These are phyloP conservation scores for Caretta caretta DNA, from an alignment of 2,113 vertebrate genomes.

Conservation along the genomic window DNA sequence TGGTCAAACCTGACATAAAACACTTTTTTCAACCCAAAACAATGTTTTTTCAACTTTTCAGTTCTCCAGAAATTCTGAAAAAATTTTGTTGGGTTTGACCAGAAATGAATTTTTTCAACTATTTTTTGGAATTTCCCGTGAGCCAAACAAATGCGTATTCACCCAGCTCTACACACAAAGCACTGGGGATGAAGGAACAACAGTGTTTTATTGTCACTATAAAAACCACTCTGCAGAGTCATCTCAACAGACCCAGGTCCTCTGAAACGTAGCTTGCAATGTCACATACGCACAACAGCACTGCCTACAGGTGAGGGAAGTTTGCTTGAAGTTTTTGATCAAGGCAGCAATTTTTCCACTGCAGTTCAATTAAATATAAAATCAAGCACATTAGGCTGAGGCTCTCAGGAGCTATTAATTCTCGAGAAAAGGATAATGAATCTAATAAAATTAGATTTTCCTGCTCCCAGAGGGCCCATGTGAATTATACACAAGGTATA, in stretches of 20 bases:
- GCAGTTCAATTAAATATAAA: background rate
- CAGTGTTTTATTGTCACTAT: background rate
- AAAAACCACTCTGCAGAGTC: background rate
- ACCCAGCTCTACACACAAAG: background rate
- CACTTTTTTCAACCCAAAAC: background rate
- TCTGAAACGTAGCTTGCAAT: background rate
- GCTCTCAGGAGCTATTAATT: slow-evolving; percentile 26
- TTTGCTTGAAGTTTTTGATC: background rate
- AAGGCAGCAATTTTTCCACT: background rate
- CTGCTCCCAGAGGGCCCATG: background rate
- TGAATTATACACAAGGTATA: background rate
- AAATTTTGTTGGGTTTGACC: background rate
- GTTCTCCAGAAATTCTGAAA: background rate
- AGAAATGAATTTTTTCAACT: background rate
- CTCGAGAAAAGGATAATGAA: slow-evolving; percentile 30
- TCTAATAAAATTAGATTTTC: background rate
- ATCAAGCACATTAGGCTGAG: background rate
- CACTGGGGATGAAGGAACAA: background rate
- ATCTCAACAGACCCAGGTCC: background rate
- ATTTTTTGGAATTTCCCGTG: background rate
- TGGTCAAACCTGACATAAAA: background rate
- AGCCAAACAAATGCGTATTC: background rate
- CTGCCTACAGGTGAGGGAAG: background rate
- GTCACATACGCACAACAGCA: background rate
- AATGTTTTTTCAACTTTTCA: background rate